Evolutionary conservation across 2,888 invertebrate genomes (phyloP).

Genomic region (Calameuta idolon): DNA sequence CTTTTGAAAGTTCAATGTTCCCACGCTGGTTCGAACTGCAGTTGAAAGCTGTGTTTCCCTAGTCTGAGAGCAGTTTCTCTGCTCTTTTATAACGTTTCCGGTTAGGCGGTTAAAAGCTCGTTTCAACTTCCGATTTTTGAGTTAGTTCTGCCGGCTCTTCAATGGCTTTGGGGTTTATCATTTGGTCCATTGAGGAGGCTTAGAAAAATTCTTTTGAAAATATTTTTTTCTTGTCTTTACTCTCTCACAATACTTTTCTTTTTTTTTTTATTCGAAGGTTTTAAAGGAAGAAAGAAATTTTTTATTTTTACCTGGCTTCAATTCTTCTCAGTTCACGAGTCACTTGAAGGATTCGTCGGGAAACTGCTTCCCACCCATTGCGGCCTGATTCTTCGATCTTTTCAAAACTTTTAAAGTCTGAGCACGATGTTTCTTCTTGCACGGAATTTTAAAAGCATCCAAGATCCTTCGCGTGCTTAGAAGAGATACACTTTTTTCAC

Average conservation of each 20-base stretch:
- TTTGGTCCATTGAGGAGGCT: neutral
- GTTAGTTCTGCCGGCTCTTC: neutral
- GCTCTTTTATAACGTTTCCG: neutral
- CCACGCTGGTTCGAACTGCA: conserved; percentile 11
- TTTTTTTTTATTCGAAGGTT: no score
- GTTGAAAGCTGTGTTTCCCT: conserved; percentile 7
- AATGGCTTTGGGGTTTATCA: neutral
- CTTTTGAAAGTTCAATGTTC: conserved; percentile 50
- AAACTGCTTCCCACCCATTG: neutral
- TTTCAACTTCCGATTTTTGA: conserved; percentile 41
- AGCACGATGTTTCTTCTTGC: conserved; percentile 8
- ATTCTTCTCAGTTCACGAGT: neutral
- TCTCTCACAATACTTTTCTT: neutral
- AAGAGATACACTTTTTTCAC: neutral
- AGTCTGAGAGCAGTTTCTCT: conserved; percentile 22
- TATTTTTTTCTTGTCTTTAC: neutral
- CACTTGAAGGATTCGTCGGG: neutral
- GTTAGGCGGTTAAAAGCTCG: conserved; percentile 50
- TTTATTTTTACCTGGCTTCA: neutral
- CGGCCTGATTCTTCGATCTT: neutral
- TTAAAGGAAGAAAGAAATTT: neutral
- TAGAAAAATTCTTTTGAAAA: neutral
- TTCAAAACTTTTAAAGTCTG: conserved; percentile 11
- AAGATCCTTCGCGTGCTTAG: neutral
- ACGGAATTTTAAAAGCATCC: conserved; percentile 14